Conservation (phyloP, 2,888 invertebrate genomes). For the Tiphia femorata region DNA sequence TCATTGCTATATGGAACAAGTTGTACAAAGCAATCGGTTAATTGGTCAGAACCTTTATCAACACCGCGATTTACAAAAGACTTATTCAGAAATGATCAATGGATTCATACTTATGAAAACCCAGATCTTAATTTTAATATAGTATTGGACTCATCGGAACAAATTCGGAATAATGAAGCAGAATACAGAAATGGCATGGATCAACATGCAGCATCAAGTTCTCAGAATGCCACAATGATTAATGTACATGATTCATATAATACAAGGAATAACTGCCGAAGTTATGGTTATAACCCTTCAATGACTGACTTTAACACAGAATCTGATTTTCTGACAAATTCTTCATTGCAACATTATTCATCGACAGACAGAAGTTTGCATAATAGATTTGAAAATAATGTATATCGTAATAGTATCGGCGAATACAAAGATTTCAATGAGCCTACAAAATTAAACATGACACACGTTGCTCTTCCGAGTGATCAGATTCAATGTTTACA, state of each 20-base stretch:
- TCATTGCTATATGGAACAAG: conserved; percentile 31
- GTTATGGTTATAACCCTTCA: conserved; percentile 58
- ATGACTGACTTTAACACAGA: conserved; percentile 63
- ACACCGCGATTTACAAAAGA: conserved; percentile 52
- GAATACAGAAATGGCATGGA: conserved; percentile 50
- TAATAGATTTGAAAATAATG: conserved; percentile 54
- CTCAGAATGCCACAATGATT: conserved; percentile 48
- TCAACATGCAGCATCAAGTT: conserved; percentile 40
- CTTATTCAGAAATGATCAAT: conserved; percentile 58
- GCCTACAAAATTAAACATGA: conserved; percentile 43
- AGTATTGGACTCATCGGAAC: conserved; percentile 48
- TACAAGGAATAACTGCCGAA: conserved; percentile 35
- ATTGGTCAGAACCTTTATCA: conserved; percentile 52
- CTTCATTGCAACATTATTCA: conserved; percentile 63
- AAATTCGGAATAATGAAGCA: conserved; percentile 43
- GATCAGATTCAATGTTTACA: conserved; percentile 52
- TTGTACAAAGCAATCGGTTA: conserved; percentile 33
- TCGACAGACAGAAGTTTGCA: conserved; percentile 58
- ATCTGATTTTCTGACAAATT: conserved; percentile 61
- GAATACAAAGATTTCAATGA: conserved; percentile 60
- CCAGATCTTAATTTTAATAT: conserved; percentile 61
- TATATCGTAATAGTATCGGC: conserved; percentile 52
- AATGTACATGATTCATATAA: conserved; percentile 61
- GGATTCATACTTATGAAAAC: conserved; percentile 44
- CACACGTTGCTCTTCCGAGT: conserved; percentile 44